Conservation (phyloP, 2,797 vertebrate genomes). For the Melanotaenia parkinsoni region DNA sequence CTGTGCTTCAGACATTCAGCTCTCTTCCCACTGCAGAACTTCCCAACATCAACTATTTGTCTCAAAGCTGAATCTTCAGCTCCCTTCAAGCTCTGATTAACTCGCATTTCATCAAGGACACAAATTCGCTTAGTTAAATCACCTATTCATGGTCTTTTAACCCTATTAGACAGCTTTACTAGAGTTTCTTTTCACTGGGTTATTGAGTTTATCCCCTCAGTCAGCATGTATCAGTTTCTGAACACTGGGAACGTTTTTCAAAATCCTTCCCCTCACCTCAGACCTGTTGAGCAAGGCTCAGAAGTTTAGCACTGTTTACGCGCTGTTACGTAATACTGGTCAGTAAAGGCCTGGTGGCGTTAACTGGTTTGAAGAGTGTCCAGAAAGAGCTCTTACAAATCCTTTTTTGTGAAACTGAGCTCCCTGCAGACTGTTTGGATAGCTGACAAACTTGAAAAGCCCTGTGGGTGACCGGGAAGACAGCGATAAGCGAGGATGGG, state of each 20-base stretch:
- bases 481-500: conserved; percentile 14
- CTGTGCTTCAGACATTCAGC: conserved; percentile 49
- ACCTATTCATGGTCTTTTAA: conserved; percentile 51
- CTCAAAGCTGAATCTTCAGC: conserved; percentile 37
- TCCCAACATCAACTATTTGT: conserved; percentile 54
- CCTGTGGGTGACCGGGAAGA: conserved; percentile 6
- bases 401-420: conserved; percentile 37
- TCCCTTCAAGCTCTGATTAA: conserved; percentile 44
- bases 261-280: conserved; percentile 32
- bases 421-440: conserved; percentile 42
- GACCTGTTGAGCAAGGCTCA: conserved; percentile 32
- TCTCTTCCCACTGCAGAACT: conserved; percentile 44
- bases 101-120: conserved; percentile 50
- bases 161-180: conserved; percentile 42
- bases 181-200: conserved; percentile 35
- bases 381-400: conserved; percentile 44
- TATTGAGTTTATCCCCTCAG: conserved; percentile 43
- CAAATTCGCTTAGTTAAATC: conserved; percentile 53
- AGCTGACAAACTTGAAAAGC: conserved; percentile 46
- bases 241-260: conserved; percentile 38
- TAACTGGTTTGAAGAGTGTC: conserved; percentile 34
- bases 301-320: conserved; percentile 48
- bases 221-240: conserved; percentile 21
- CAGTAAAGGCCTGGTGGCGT: conserved; percentile 23
- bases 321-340: conserved; percentile 50